These are phyloP conservation scores for Scarus forsteni DNA, from an alignment of 2,797 vertebrate species.

Conservation along the genomic window DNA sequence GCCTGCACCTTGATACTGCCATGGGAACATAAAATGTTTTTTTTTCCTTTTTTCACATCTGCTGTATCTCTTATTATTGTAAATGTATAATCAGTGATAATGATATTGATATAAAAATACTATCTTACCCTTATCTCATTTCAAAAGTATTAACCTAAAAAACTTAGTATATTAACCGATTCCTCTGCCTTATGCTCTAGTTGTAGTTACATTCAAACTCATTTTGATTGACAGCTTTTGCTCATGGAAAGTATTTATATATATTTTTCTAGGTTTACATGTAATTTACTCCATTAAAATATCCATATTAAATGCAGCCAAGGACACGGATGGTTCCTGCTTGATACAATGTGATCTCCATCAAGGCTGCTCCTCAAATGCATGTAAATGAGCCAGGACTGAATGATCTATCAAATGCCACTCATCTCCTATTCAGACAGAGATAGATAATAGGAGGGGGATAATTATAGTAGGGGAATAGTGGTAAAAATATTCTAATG, in stretches of 20 bases:
- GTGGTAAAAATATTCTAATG: constrained; percentile 76
- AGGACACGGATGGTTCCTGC: constrained; percentile 46
- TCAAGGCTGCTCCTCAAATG: constrained; percentile 67
- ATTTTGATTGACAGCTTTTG: constrained; percentile 41
- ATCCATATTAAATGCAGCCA: constrained; percentile 46
- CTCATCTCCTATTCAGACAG: constrained; percentile 75
- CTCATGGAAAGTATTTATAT: constrained; percentile 22
- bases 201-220: constrained; percentile 25
- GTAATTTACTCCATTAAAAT: constrained; percentile 40
- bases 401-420: constrained; percentile 79
- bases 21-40: too few relatives aligned
- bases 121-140: too few relatives aligned
- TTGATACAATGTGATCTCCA: constrained; percentile 55
- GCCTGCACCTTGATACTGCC: too few relatives aligned
- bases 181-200: neutral
- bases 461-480: constrained; percentile 73
- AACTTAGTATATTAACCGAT: too few relatives aligned
- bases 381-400: constrained; percentile 74
- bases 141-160: too few relatives aligned
- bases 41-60: too few relatives aligned
- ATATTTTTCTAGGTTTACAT: constrained; percentile 25
- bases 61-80: too few relatives aligned
- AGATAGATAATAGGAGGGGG: constrained; percentile 71
- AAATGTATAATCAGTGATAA: too few relatives aligned
- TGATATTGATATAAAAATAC: too few relatives aligned